Evolutionary conservation across 1,140 invertebrate species (phyloP).

Genomic region (Drosophila persimilis): DNA sequence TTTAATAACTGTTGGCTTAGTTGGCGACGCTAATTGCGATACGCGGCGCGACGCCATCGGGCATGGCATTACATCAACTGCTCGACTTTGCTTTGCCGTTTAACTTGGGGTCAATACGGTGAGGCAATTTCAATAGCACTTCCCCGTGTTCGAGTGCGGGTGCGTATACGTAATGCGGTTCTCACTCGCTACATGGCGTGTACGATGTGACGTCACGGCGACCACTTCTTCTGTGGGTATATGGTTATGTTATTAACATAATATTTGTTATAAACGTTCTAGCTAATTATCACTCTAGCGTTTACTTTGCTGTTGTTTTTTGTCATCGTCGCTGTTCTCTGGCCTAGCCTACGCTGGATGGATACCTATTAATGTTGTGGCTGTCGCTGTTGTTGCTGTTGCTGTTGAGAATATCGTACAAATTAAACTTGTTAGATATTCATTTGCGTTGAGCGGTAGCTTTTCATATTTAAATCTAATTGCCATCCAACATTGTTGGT

Average conservation of each 20-base stretch:
- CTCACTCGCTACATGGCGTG: not conserved
- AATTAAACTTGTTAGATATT: constrained; percentile 72
- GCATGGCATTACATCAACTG: constrained; percentile 22
- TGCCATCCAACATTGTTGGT: constrained; percentile 39
- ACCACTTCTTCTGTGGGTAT: constrained; percentile 17
- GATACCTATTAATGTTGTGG: constrained; percentile 9
- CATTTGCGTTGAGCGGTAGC: constrained; percentile 51
- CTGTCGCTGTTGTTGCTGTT: constrained; percentile 10
- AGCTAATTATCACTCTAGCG: constrained; percentile 26
- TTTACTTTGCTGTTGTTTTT: constrained; percentile 20
- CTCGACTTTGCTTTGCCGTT: constrained; percentile 39
- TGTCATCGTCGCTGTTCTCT: not conserved
- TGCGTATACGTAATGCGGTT: constrained; percentile 60
- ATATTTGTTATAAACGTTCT: constrained; percentile 46
- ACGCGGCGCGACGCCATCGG: constrained; percentile 26
- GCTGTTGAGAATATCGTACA: constrained; percentile 37
- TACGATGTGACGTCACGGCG: constrained; percentile 33
- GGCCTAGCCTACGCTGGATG: not conserved
- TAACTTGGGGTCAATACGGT: constrained; percentile 61
- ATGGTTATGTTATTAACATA: constrained; percentile 35
- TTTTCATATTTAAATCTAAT: constrained; percentile 74
- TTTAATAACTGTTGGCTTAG: constrained; percentile 55
- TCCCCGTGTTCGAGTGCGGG: constrained; percentile 24
- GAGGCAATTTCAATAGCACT: constrained; percentile 26
- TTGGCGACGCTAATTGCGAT: constrained; percentile 40